Conservation (phyloP, 2,888 invertebrate genomes). For the Ochlodes sylvanus region DNA sequence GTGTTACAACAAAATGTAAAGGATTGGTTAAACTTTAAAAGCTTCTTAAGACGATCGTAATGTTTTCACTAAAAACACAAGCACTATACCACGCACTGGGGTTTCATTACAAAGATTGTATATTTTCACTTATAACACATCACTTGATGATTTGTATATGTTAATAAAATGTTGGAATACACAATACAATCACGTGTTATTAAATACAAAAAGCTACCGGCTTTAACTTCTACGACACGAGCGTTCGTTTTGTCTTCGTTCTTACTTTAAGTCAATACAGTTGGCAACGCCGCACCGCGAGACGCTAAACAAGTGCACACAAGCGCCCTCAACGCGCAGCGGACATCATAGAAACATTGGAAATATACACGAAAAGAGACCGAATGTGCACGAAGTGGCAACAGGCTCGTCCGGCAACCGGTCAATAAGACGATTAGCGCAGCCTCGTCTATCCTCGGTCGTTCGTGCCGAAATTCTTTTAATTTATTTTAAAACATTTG, state of each 20-base stretch:
- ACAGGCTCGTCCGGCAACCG: conserved; percentile 81
- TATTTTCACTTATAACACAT: conserved; percentile 60
- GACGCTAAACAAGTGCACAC: conserved; percentile 83
- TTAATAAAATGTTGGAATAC: conserved; percentile 54
- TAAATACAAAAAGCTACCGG: conserved; percentile 74
- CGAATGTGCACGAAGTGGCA: conserved; percentile 79
- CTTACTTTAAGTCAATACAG: conserved; percentile 81
- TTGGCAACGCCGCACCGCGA: conserved; percentile 84
- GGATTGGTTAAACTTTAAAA: conserved; percentile 32
- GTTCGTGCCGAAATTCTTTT: conserved; percentile 66
- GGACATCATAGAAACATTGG: conserved; percentile 70
- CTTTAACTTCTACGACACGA: conserved; percentile 78
- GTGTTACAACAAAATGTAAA: not conserved
- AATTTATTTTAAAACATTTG: conserved; percentile 47
- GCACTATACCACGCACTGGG: conserved; percentile 55
- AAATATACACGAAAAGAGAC: conserved; percentile 68
- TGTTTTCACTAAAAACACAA: conserved; percentile 50
- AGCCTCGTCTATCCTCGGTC: conserved; percentile 63
- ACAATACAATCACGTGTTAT: conserved; percentile 57
- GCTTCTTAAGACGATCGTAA: conserved; percentile 36
- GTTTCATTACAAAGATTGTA: conserved; percentile 74
- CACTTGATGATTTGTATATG: conserved; percentile 52
- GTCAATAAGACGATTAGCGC: conserved; percentile 84
- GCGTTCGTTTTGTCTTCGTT: conserved; percentile 83
- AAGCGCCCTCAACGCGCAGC: conserved; percentile 85